phyloP scores from a whole-genome alignment of 2,888 invertebrate species.

The Asteroscopus sphinx region DNA sequence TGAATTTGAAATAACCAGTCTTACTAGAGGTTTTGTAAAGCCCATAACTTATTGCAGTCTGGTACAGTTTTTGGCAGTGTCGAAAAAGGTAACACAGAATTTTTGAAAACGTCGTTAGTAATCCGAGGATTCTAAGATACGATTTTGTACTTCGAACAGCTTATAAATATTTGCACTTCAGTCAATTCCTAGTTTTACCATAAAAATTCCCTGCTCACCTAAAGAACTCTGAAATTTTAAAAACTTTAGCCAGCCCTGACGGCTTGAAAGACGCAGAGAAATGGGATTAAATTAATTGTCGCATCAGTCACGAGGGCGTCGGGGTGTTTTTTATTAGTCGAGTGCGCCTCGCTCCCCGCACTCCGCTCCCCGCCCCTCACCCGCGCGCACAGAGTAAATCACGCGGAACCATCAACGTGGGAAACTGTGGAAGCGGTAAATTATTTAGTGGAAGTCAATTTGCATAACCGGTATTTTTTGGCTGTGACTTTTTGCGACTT shows the following conservation, averaged over 20 bases:
- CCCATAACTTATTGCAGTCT: background rate
- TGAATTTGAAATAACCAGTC: background rate
- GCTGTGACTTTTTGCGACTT: constrained; percentile 1
- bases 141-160: no score
- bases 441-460: constrained; percentile 23
- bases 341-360: constrained; percentile 70
- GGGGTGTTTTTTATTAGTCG: constrained; percentile 90
- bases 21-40: background rate
- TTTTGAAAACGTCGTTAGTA: no score
- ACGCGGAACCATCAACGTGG: constrained; percentile 67
- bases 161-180: no score
- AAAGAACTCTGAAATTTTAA: constrained; percentile 12
- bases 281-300: constrained; percentile 90
- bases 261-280: constrained; percentile 87
- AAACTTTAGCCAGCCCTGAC: constrained; percentile 75
- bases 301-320: constrained; percentile 90
- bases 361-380: constrained; percentile 54
- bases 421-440: constrained; percentile 62
- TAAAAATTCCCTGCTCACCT: constrained; percentile 7
- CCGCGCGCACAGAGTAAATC: constrained; percentile 81
- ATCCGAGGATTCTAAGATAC: no score
- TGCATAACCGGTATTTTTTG: constrained; percentile 5
- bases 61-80: no score
- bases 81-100: no score
- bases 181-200: no score